These are phyloP conservation scores for Pinctada fucata DNA, from an alignment of 2,888 invertebrate species.

Conservation along the genomic window DNA sequence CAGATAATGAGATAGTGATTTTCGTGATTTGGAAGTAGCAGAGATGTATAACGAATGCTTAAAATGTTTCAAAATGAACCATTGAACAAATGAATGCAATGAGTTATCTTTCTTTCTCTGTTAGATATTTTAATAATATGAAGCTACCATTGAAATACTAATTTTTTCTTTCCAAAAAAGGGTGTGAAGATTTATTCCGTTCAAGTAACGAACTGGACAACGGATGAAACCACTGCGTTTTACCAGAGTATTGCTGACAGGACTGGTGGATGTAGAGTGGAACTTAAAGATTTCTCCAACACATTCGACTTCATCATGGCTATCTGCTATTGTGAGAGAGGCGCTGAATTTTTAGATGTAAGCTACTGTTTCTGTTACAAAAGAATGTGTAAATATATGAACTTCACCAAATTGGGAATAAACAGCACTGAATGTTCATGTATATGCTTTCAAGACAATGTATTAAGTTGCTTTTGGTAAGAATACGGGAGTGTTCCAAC, in stretches of 20 bases:
- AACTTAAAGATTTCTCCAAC: conserved; percentile 64
- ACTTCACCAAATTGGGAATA: too few relatives aligned
- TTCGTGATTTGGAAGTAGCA: too few relatives aligned
- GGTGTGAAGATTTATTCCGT: conserved; percentile 62
- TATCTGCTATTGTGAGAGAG: conserved; percentile 71
- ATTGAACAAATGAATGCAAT: too few relatives aligned
- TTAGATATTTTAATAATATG: too few relatives aligned
- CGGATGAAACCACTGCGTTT: conserved; percentile 46
- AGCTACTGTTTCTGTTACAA: not conserved
- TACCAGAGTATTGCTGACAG: conserved; percentile 59
- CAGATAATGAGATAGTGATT: too few relatives aligned
- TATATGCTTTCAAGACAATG: too few relatives aligned
- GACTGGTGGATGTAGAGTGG: conserved; percentile 66
- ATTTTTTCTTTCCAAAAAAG: conserved; percentile 27
- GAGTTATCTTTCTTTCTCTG: too few relatives aligned
- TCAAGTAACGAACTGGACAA: conserved; percentile 43
- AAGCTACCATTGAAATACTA: too few relatives aligned
- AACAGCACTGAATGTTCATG: not conserved
- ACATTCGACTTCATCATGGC: conserved; percentile 73
- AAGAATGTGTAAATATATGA: not conserved
- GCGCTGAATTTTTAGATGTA: conserved; percentile 58
- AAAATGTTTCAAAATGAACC: too few relatives aligned
- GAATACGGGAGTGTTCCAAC: too few relatives aligned
- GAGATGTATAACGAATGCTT: too few relatives aligned
- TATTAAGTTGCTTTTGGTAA: too few relatives aligned